Conservation (phyloP, 2,797 vertebrate genomes). For the Pangasius larnaudii region DNA sequence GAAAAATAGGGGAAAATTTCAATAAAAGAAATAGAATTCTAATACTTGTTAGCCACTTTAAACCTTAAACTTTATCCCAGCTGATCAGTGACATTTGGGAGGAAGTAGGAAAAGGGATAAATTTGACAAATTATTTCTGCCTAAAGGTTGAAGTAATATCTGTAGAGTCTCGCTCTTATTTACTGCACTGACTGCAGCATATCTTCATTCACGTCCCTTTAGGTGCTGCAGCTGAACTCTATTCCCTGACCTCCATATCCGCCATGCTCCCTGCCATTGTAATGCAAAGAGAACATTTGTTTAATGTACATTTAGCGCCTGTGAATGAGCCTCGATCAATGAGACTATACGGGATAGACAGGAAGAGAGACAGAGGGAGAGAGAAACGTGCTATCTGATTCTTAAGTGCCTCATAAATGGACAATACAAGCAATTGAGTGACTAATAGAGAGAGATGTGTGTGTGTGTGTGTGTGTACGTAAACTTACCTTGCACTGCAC, state of each 20-base stretch:
- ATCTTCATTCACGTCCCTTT: constrained; percentile 47
- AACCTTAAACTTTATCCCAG: background rate
- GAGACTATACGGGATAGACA: constrained; percentile 68
- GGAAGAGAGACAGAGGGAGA: constrained; percentile 60
- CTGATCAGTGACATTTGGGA: background rate
- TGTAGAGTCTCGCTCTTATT: background rate
- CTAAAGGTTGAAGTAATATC: background rate
- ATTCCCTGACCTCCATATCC: constrained; percentile 99
- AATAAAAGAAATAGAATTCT: background rate
- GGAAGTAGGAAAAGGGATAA: background rate
- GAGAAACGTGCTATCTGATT: constrained; percentile 63
- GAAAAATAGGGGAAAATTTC: background rate
- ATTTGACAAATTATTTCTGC: background rate
- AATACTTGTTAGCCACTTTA: constrained; percentile 1
- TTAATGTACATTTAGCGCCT: constrained; percentile 96
- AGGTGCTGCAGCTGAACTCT: constrained; percentile 75
- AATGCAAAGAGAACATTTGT: constrained; percentile 99
- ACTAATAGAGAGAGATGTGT: constrained; percentile 31
- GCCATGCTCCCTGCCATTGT: constrained; percentile 99
- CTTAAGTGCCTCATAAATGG: constrained; percentile 39
- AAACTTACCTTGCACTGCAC: constrained; percentile 16
- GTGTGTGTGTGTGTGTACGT: background rate
- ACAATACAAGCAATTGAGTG: constrained; percentile 69
- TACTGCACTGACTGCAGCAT: constrained; percentile 18
- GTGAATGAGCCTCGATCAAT: constrained; percentile 95